Percentiles rank a stretch among this genome's conserved stretches.
Evolutionary conservation across 2,888 invertebrate genomes (phyloP).

Genomic region (Pelosia muscerda): DNA sequence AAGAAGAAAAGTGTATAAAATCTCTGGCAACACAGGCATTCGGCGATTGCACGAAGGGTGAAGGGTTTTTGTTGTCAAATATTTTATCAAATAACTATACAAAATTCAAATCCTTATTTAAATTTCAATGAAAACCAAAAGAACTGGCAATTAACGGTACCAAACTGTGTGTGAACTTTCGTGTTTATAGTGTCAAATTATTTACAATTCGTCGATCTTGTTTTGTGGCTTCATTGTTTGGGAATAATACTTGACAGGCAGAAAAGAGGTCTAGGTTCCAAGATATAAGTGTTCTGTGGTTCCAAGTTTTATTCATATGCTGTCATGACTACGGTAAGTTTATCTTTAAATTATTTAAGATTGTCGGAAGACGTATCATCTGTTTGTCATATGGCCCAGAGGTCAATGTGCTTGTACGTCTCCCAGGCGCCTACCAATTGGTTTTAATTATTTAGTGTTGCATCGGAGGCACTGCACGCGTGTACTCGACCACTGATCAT

Average conservation of each 20-base stretch:
- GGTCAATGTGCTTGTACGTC: constrained; percentile 70
- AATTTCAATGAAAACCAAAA: constrained; percentile 18
- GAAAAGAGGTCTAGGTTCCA: constrained; percentile 54
- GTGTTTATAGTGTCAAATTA: constrained; percentile 26
- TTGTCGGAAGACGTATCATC: constrained; percentile 43
- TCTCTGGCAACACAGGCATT: constrained; percentile 39
- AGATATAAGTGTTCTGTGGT: too few species aligned
- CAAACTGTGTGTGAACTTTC: constrained; percentile 24
- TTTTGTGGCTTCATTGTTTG: constrained; percentile 56
- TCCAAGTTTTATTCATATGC: constrained; percentile 60
- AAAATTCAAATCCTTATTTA: constrained; percentile 20
- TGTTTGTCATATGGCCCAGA: constrained; percentile 39
- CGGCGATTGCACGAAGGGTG: constrained; percentile 36
- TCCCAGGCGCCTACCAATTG: constrained; percentile 63
- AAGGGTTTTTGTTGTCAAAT: constrained; percentile 57
- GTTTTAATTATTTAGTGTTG: constrained; percentile 66
- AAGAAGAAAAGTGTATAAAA: neutral
- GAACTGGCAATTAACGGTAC: neutral
- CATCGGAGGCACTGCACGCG: constrained; percentile 54
- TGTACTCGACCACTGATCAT: constrained; percentile 53
- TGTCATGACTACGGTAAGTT: constrained; percentile 76
- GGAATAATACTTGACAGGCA: constrained; percentile 30
- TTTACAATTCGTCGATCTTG: constrained; percentile 34
- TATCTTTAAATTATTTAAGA: constrained; percentile 39
- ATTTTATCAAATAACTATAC: constrained; percentile 39